Percentiles rank a stretch among this genome's conserved stretches.
Conservation (phyloP, 2,797 vertebrate species). For the Sebastes cheni region DNA sequence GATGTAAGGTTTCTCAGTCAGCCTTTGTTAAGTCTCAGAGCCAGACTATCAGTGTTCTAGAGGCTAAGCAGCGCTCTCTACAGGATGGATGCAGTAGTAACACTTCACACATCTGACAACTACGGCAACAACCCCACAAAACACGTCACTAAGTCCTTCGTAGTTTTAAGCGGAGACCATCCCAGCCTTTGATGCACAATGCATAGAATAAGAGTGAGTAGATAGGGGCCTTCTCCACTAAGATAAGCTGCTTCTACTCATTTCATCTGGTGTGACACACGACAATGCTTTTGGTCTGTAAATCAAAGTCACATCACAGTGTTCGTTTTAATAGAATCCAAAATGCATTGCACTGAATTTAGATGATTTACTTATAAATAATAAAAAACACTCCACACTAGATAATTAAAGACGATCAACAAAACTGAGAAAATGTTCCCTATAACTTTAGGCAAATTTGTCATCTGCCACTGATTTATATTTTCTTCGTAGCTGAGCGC, state of each 20-base stretch:
- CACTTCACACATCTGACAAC: constrained; percentile 80
- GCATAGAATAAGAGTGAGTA: constrained; percentile 47
- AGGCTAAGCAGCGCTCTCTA: constrained; percentile 72
- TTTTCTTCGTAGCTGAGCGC: neutral
- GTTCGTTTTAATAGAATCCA: constrained; percentile 20
- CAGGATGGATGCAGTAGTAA: constrained; percentile 74
- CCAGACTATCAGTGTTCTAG: constrained; percentile 80
- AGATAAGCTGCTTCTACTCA: neutral
- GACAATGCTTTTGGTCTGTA: constrained; percentile 26
- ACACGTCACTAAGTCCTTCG: constrained; percentile 40
- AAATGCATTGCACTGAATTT: constrained; percentile 7
- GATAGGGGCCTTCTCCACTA: neutral
- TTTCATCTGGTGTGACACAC: constrained; percentile 12
- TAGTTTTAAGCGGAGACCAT: constrained; percentile 46
- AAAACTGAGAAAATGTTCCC: constrained; percentile 11
- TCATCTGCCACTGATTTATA: neutral
- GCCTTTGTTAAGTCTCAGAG: constrained; percentile 59
- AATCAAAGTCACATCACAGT: constrained; percentile 66
- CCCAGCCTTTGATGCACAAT: constrained; percentile 39
- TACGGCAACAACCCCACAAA: constrained; percentile 55
- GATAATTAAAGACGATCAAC: neutral
- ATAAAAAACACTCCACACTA: neutral
- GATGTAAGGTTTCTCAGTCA: constrained; percentile 36
- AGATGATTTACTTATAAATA: constrained; percentile 3
- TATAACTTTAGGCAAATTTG: neutral